Evolutionary conservation across 2,888 invertebrate genomes (phyloP), one percentile per base, ranked within the genome.

Genomic region (Harmothoe impar): DNA sequence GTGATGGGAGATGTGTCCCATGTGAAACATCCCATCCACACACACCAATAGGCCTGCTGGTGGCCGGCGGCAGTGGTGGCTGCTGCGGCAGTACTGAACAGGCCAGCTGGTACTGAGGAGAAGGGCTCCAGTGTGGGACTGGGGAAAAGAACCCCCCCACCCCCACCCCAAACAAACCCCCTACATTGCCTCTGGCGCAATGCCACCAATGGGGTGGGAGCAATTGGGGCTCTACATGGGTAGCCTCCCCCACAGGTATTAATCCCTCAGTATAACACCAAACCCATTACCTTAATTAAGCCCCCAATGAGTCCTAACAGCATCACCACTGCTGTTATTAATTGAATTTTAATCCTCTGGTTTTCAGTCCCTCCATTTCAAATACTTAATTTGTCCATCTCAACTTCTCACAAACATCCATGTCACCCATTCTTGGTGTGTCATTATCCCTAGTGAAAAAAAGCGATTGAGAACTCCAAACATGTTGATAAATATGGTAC

Each of bases 261-360:
- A 72, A 62, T 62, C 15, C 62, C 62, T n/a, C 25, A 72, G n/a
- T n/a, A 72, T 72, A 72, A 72, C 25, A 72, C 72, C 72, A 72
- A 29, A 15, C 31, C 72, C 72, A 72, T 72, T 72, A 72, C 15
- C 72, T 31, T 72, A 29, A 72, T 72, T 72, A 29, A 25, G n/a
- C 72, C 62, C 62, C 62, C 62, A 62, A 17, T 72, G 29, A 29
- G 29, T n/a, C 62, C 62, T 7, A 20, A 62, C 15, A n/a, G 62
- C 25, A 62, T 3, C 62, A 62, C 62, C 62, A 72, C 25, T 31
- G 31, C 29, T 72, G 15, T 72, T 17, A 3, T 31, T 62, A 29
- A 72, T 72, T 72, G 72, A 15, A 72, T 72, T 72, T 25, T 29
- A 72, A 72, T 72, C 72, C 31, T 62, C n/a, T 15, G 15, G 72